Percentiles rank a stretch among this genome's conserved stretches.
Conservation (phyloP, 2,797 vertebrate genomes). For the Percopsis omiscomaycus region DNA sequence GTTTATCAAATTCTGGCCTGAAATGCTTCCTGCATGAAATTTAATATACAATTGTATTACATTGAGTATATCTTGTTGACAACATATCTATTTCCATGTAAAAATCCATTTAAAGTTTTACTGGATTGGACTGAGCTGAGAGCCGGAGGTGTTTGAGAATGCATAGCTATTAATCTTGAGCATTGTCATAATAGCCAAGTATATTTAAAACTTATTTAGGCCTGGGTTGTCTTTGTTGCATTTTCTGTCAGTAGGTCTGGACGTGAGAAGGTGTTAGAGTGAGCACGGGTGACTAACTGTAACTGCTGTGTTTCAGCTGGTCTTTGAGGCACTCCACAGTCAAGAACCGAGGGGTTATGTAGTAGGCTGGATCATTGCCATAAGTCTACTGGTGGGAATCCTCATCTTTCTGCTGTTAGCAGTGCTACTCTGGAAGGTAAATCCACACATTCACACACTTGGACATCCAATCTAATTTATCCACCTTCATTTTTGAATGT, state of each 20-base stretch:
- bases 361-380: constrained; percentile 99
- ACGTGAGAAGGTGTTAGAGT: constrained; percentile 27
- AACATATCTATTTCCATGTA: too few species aligned
- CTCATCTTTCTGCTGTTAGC: constrained; percentile 97
- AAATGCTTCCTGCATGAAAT: neutral
- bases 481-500: too few species aligned
- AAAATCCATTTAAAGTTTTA: too few species aligned
- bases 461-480: neutral
- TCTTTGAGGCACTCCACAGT: constrained; percentile 98
- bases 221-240: constrained; percentile 32
- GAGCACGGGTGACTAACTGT: constrained; percentile 23
- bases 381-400: constrained; percentile 97
- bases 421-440: constrained; percentile 99
- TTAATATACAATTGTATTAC: neutral
- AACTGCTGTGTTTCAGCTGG: constrained; percentile 82
- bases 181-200: too few species aligned
- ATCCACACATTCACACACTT: constrained; percentile 18
- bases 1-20: too few species aligned
- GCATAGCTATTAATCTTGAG: too few species aligned
- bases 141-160: too few species aligned
- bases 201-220: neutral
- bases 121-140: too few species aligned
- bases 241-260: constrained; percentile 25
- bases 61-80: too few species aligned
- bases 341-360: constrained; percentile 96